These are phyloP conservation scores for Anthrax anthrax DNA, from an alignment of 2,888 invertebrate species.

Conservation along the genomic window DNA sequence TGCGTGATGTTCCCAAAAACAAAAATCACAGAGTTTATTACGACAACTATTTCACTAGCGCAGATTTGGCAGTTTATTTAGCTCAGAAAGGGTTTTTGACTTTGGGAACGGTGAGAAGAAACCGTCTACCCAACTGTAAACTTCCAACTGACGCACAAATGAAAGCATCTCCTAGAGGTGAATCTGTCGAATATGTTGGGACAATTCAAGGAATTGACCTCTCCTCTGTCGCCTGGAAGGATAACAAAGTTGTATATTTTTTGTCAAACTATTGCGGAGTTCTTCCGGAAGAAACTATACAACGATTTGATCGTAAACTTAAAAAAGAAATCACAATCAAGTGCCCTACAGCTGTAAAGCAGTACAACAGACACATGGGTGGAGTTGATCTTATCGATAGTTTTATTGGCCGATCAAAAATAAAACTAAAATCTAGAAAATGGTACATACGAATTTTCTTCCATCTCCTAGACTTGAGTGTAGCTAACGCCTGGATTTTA, in stretches of 20 bases:
- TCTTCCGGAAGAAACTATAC: conserved; percentile 2
- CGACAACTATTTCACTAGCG: conserved; percentile 9
- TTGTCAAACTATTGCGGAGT: conserved; percentile 9
- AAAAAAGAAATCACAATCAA: conserved; percentile 4
- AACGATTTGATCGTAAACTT: conserved; percentile 5
- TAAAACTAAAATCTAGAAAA: neutral
- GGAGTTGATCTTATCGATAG: conserved; percentile 9
- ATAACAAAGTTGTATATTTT: conserved; percentile 9
- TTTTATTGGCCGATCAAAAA: conserved; percentile 9
- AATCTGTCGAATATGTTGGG: conserved; percentile 10
- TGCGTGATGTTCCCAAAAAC: conserved; percentile 4
- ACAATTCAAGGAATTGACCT: conserved; percentile 7
- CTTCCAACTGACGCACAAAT: neutral
- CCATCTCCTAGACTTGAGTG: no score
- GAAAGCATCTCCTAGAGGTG: conserved; percentile 9
- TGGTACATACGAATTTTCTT: neutral
- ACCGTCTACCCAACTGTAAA: neutral
- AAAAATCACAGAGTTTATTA: conserved; percentile 9
- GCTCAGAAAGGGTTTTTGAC: conserved; percentile 4
- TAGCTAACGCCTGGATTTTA: no score
- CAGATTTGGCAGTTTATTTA: conserved; percentile 6
- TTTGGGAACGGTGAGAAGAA: neutral
- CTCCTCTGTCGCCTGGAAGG: conserved; percentile 8
- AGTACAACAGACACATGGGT: conserved; percentile 2
- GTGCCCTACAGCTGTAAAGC: conserved; percentile 3